These are phyloP conservation scores for Dyspetes luteomarginatus DNA, from an alignment of 2,888 invertebrate genomes.

Conservation along the genomic window DNA sequence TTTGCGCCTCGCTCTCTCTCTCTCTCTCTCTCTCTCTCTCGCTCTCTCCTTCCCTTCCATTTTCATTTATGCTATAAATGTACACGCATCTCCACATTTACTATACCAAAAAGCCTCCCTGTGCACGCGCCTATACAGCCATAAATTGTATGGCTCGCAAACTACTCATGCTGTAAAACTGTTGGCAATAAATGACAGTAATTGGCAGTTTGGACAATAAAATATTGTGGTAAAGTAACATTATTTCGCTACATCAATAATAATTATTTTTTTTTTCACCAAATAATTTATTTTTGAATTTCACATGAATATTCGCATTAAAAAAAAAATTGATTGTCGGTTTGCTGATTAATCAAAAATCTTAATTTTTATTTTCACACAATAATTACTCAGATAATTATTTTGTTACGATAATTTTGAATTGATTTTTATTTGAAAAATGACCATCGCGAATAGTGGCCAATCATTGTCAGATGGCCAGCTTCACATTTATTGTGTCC, in stretches of 20 bases:
- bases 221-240: too few relatives aligned
- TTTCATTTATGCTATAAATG: slow-evolving; percentile 18
- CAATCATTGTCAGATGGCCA: not conserved
- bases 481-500: not conserved
- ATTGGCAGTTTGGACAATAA: too few relatives aligned
- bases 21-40: slow-evolving; percentile 23
- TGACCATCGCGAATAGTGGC: not conserved
- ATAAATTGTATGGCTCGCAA: not conserved
- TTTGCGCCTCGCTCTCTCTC: slow-evolving; percentile 66
- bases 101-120: not conserved
- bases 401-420: too few relatives aligned
- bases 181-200: not conserved
- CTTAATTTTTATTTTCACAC: too few relatives aligned
- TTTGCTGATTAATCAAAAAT: too few relatives aligned
- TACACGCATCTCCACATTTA: not conserved
- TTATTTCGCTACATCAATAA: too few relatives aligned
- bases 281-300: too few relatives aligned
- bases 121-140: slow-evolving; percentile 20
- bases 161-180: not conserved
- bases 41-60: slow-evolving; percentile 39
- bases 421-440: too few relatives aligned
- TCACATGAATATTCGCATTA: too few relatives aligned
- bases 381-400: too few relatives aligned
- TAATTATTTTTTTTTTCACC: too few relatives aligned
- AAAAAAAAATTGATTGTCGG: too few relatives aligned